phyloP scores from a whole-genome alignment of 1,140 invertebrate species.

The Heliothis subflexa region DNA sequence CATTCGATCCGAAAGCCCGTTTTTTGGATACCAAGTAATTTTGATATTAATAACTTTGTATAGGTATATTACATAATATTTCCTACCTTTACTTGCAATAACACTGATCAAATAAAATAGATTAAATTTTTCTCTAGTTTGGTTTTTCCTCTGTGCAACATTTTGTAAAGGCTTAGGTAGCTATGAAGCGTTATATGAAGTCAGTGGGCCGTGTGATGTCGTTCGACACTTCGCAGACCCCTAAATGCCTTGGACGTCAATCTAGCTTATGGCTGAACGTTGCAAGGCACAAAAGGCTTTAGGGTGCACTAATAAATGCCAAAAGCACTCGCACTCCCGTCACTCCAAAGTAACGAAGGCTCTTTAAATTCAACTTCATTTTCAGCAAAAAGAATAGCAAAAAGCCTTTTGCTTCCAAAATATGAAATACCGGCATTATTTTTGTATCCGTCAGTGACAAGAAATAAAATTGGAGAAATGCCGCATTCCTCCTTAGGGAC shows the following conservation, averaged over 20 bases:
- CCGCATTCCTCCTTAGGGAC: slow-evolving; percentile 22
- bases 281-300: slow-evolving; percentile 4
- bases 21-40: background rate
- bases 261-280: slow-evolving; percentile 9
- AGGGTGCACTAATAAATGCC: slow-evolving; percentile 32
- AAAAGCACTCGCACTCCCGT: background rate
- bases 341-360: background rate
- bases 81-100: too few species aligned
- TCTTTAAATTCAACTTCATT: too few species aligned
- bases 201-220: slow-evolving; percentile 8
- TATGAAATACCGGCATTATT: slow-evolving; percentile 19
- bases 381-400: background rate
- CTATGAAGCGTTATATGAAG: slow-evolving; percentile 4
- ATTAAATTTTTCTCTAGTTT: background rate
- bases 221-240: slow-evolving; percentile 9
- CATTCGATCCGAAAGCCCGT: slow-evolving; percentile 24
- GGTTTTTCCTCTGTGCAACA: background rate
- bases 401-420: slow-evolving; percentile 9
- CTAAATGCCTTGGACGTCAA: slow-evolving; percentile 28
- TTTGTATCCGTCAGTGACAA: slow-evolving; percentile 17
- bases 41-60: too few species aligned
- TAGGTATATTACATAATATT: too few species aligned
- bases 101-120: too few species aligned
- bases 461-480: slow-evolving; percentile 34
- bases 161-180: slow-evolving; percentile 2